A percentile compares a stretch with the other conserved stretches of the same genome.
Conservation (phyloP, 2,113 vertebrate genomes). For the Polypterus bichir region DNA sequence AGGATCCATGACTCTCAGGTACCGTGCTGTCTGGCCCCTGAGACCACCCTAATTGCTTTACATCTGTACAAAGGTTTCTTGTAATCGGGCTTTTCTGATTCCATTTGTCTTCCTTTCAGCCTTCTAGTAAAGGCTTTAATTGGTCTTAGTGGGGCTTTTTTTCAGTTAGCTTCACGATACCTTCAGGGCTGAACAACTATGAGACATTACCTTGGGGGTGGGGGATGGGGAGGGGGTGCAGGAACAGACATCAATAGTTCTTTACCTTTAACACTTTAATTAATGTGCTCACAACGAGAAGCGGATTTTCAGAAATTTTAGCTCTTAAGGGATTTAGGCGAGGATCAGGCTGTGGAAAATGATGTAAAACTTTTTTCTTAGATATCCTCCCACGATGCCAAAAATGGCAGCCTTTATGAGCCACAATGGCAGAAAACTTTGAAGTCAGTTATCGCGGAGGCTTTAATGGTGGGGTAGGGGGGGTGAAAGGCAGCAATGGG, state of each 20-base stretch:
- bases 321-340: conserved; percentile 44
- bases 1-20: conserved; percentile 77
- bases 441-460: too few relatives aligned
- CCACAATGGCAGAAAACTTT: not conserved
- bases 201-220: conserved; percentile 51
- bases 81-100: conserved; percentile 90
- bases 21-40: conserved; percentile 66
- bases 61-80: conserved; percentile 98
- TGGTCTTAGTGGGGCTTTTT: conserved; percentile 93
- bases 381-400: conserved; percentile 38
- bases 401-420: conserved; percentile 51
- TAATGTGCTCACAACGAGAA: conserved; percentile 76
- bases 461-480: too few relatives aligned
- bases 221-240: conserved; percentile 39
- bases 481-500: too few relatives aligned
- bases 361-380: conserved; percentile 47
- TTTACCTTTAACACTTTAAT: conserved; percentile 88
- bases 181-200: conserved; percentile 65
- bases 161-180: conserved; percentile 64
- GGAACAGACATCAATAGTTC: conserved; percentile 75
- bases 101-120: conserved; percentile 97
- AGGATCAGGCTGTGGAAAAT: conserved; percentile 49
- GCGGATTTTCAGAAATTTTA: conserved; percentile 45
- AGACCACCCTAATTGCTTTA: conserved; percentile 97
- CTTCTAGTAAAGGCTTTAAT: conserved; percentile 93